A percentile compares a stretch with the other conserved stretches of the same genome.
phyloP scores from a whole-genome alignment of 2,888 invertebrate species.

The Tenthredo notha region DNA sequence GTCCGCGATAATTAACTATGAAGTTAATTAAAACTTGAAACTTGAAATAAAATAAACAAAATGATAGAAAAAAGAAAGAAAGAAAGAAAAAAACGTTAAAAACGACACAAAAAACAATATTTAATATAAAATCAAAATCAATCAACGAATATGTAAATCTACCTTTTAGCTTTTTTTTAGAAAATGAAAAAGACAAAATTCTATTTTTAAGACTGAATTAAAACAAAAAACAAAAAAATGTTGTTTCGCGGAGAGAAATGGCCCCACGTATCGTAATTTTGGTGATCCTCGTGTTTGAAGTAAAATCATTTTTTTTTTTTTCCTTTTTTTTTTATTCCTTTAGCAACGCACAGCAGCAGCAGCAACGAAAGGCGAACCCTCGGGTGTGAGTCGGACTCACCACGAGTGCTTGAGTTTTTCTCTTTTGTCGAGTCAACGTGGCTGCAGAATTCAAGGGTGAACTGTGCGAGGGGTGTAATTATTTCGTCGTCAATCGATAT shows the following conservation, averaged over 20 bases:
- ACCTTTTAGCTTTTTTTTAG: background rate
- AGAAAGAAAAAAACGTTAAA: background rate
- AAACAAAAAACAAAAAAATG: background rate
- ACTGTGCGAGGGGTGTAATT: conserved; percentile 3
- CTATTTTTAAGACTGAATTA: background rate
- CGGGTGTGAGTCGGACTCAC: conserved; percentile 20
- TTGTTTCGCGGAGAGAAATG: background rate
- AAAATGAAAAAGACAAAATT: background rate
- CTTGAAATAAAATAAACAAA: background rate
- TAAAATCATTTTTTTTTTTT: background rate
- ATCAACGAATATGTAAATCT: background rate
- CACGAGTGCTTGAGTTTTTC: conserved; percentile 24
- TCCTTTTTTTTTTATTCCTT: background rate
- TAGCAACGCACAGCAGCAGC: background rate
- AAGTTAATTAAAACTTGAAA: background rate
- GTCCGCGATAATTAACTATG: background rate
- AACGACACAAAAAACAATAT: background rate
- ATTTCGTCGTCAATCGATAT: conserved; percentile 13
- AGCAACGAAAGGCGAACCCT: conserved; percentile 28
- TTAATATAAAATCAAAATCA: background rate
- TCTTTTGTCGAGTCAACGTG: conserved; percentile 35
- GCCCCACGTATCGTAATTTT: background rate
- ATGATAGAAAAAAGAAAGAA: background rate
- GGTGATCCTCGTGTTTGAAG: background rate
- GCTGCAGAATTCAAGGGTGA: conserved; percentile 36